A percentile compares a stretch with the other conserved stretches of the same genome.
Conservation (phyloP, 2,888 invertebrate genomes). For the Euphydryas editha region DNA sequence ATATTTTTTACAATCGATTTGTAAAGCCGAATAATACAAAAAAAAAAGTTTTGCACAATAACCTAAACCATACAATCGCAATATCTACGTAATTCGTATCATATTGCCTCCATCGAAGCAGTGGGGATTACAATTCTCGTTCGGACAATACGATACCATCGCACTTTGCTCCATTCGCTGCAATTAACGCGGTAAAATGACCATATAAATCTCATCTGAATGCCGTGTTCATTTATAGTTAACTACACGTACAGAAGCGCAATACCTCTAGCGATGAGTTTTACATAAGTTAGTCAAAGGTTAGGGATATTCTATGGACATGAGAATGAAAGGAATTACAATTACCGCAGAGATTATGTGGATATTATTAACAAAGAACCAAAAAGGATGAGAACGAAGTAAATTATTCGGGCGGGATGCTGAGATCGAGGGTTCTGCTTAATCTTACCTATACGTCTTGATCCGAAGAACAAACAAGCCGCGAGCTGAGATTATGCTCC, state of each 20-base stretch:
- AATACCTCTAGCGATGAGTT: slow-evolving; percentile 5
- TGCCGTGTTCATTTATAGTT: slow-evolving; percentile 67
- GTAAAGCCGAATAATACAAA: neutral
- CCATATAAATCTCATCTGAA: slow-evolving; percentile 79
- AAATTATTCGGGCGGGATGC: slow-evolving; percentile 52
- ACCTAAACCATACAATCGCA: slow-evolving; percentile 6
- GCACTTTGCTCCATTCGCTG: slow-evolving; percentile 75
- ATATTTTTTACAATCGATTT: neutral
- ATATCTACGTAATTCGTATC: slow-evolving; percentile 34
- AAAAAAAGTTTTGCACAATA: slow-evolving; percentile 3
- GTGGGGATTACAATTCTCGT: slow-evolving; percentile 69
- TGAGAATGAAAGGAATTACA: slow-evolving; percentile 18
- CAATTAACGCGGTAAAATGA: slow-evolving; percentile 81
- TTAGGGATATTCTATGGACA: neutral
- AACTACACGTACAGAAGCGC: slow-evolving; percentile 48
- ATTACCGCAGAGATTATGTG: slow-evolving; percentile 49
- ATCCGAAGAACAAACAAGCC: slow-evolving; percentile 81
- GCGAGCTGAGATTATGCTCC: slow-evolving; percentile 77
- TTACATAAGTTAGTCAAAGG: slow-evolving; percentile 3
- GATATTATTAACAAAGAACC: slow-evolving; percentile 56
- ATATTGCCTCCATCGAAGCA: slow-evolving; percentile 49
- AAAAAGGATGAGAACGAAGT: slow-evolving; percentile 56
- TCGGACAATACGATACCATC: slow-evolving; percentile 73
- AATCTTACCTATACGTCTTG: slow-evolving; percentile 79
- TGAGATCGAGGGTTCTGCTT: slow-evolving; percentile 64